Conservation (phyloP, 2,113 vertebrate species). For the Mus musculus region DNA sequence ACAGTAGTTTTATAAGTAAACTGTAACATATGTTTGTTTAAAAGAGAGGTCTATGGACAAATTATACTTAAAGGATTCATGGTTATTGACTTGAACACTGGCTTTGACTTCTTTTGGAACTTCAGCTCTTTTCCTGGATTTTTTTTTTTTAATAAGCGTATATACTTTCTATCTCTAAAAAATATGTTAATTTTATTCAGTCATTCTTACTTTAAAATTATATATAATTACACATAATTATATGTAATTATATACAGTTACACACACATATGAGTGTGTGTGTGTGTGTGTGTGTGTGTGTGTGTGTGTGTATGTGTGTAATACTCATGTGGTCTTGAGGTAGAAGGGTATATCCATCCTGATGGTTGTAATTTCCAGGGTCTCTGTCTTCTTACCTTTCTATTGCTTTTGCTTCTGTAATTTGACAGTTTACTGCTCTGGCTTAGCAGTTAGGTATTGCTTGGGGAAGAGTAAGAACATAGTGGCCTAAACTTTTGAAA, state of each 20-base stretch:
- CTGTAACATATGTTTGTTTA: background rate
- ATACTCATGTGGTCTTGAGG: background rate
- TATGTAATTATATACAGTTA: background rate
- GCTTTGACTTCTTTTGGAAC: conserved; percentile 10
- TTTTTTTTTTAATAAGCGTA: background rate
- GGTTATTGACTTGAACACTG: background rate
- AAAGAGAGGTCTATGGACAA: conserved; percentile 23
- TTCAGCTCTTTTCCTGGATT: background rate
- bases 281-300: background rate
- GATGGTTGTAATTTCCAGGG: background rate
- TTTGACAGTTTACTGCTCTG: background rate
- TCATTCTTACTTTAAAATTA: background rate
- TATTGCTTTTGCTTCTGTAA: conserved; percentile 19
- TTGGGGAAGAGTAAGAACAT: background rate
- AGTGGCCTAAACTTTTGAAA: conserved; percentile 21
- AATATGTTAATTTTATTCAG: background rate
- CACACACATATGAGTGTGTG: no score
- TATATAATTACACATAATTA: background rate
- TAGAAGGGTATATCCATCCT: background rate
- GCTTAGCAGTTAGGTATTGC: background rate
- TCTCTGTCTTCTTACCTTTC: background rate
- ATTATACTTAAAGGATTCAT: background rate
- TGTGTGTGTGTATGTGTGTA: background rate
- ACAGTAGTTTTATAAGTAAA: background rate
- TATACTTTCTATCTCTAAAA: background rate